Evolutionary conservation across 2,888 invertebrate genomes (phyloP).

Genomic region (Pimpla rufipes): DNA sequence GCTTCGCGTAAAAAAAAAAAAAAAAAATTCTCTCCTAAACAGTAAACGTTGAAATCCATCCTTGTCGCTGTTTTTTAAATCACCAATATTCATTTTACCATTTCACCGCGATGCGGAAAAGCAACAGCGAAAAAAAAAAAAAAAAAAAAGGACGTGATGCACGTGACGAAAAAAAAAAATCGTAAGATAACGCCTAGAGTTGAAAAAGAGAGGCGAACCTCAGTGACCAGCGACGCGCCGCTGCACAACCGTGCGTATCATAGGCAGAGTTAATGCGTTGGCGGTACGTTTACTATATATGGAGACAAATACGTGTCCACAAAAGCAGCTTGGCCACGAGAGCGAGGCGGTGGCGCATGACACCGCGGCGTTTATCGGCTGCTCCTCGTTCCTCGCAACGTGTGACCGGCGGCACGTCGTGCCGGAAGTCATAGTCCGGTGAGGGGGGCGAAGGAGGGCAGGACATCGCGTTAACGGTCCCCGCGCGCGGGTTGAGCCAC

Average conservation of each 20-base stretch:
- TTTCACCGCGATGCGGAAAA: no score
- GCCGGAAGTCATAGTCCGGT: constrained; percentile 32
- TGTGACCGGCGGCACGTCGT: constrained; percentile 26
- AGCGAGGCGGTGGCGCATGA: constrained; percentile 41
- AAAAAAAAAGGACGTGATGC: no score
- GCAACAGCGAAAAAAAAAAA: no score
- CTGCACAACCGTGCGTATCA: not conserved
- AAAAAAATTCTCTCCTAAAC: no score
- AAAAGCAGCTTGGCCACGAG: constrained; percentile 20
- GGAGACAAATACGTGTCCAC: not conserved
- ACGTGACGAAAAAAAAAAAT: no score
- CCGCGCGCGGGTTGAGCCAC: not conserved
- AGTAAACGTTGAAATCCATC: no score
- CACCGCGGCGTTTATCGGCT: constrained; percentile 52
- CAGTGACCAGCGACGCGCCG: not conserved
- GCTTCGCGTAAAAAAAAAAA: no score
- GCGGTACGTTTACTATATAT: constrained; percentile 11
- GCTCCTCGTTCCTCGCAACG: constrained; percentile 33
- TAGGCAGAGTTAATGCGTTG: not conserved
- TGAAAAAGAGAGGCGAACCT: not conserved
- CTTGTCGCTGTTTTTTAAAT: no score
- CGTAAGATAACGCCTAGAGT: not conserved
- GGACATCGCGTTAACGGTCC: constrained; percentile 38
- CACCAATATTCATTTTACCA: no score
- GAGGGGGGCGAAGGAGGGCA: constrained; percentile 18